These are phyloP conservation scores for Toxotes chatareus DNA, from an alignment of 2,113 vertebrate genomes.

Conservation along the genomic window DNA sequence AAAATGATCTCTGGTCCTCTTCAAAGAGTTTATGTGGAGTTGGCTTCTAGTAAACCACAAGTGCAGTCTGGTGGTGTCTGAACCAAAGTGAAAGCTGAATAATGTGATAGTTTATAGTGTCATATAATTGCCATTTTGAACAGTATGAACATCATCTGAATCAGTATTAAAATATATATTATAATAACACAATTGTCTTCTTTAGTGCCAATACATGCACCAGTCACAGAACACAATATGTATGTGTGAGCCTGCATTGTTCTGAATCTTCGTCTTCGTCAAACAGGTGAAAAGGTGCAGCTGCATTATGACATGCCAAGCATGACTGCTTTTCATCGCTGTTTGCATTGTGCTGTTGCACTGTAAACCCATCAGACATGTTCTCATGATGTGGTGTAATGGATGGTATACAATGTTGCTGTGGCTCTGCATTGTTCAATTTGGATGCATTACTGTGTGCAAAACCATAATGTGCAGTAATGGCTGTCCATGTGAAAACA, in stretches of 20 bases:
- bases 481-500: neutral
- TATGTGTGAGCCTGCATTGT: too few relatives aligned
- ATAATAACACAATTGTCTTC: neutral
- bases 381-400: neutral
- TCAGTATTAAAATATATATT: neutral
- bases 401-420: neutral
- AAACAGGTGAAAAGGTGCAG: neutral
- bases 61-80: neutral
- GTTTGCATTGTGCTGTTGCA: neutral
- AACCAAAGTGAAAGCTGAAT: neutral
- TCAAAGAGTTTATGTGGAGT: neutral
- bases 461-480: neutral
- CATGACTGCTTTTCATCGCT: neutral
- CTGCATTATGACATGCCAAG: neutral
- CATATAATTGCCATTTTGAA: neutral
- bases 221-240: neutral
- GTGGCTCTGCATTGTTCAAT: neutral
- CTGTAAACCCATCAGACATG: neutral
- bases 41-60: neutral
- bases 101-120: neutral
- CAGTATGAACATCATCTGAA: neutral
- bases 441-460: neutral
- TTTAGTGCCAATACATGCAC: neutral
- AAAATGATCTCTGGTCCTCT: neutral
- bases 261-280: neutral